These are phyloP conservation scores for Dunckerocampus dactyliophorus DNA, from an alignment of 2,113 vertebrate species.

Conservation along the genomic window DNA sequence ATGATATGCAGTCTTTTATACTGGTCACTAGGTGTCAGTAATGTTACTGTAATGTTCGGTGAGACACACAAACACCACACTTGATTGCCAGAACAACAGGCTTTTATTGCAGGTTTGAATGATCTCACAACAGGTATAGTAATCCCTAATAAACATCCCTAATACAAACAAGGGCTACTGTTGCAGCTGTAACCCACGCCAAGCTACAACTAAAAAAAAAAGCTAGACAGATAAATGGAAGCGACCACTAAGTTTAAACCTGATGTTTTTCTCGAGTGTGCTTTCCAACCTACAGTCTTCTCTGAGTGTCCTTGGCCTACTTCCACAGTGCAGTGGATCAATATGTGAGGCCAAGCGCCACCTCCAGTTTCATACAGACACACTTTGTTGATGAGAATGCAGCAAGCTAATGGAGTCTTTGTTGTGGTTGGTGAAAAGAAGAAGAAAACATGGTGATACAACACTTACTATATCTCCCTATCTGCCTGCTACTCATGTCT, in stretches of 20 bases:
- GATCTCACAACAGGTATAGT: no score
- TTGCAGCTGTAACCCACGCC: no score
- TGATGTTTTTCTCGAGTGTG: constrained; percentile 7
- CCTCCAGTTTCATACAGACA: constrained; percentile 15
- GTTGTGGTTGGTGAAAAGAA: constrained; percentile 20
- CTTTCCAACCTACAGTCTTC: constrained; percentile 6
- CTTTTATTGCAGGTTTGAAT: no score
- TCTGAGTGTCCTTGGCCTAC: constrained; percentile 25
- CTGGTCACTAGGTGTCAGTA: no score
- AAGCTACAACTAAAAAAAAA: no score
- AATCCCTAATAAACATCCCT: no score
- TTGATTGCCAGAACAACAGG: no score
- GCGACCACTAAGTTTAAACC: not conserved
- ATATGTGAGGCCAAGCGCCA: constrained; percentile 30
- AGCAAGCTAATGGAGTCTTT: constrained; percentile 35
- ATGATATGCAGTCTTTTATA: no score
- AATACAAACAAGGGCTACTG: no score
- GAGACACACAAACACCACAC: no score
- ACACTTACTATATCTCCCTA: constrained; percentile 2
- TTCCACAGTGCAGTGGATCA: constrained; percentile 35
- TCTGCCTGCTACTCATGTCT: constrained; percentile 7
- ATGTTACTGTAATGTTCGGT: no score
- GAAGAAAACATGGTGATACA: constrained; percentile 8
- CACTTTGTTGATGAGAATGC: constrained; percentile 7
- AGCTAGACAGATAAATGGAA: no score